Evolutionary conservation across 2,113 vertebrate genomes (phyloP).

Genomic region (Rhynchomys soricoides): DNA sequence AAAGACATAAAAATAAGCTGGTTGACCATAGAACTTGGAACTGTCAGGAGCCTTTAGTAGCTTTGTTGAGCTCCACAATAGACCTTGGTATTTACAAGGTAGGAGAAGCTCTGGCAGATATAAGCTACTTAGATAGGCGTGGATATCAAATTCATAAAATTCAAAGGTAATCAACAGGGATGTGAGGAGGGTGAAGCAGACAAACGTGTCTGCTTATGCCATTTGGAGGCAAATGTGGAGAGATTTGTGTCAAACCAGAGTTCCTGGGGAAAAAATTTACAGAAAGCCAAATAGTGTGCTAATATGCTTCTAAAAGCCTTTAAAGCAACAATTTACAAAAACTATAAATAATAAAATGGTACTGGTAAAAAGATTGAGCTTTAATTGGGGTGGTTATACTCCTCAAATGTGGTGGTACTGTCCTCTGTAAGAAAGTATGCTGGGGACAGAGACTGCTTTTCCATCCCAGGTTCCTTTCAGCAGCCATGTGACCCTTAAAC

Average conservation of each 20-base stretch:
- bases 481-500: not conserved
- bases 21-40: not conserved
- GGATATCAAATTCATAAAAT: not conserved
- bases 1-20: not conserved
- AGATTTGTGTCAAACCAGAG: not conserved
- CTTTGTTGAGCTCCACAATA: not conserved
- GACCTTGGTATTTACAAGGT: not conserved
- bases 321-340: not conserved
- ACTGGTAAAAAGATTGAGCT: not conserved
- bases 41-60: not conserved
- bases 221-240: not conserved
- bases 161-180: not conserved
- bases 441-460: not conserved
- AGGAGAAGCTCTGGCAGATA: not conserved
- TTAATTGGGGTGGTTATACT: not conserved
- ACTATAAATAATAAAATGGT: not conserved
- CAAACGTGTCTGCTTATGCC: not conserved
- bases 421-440: not conserved
- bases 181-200: not conserved
- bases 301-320: not conserved
- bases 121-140: not conserved
- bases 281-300: not conserved
- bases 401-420: not conserved
- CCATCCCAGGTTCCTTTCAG: not conserved
- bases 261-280: not conserved